A percentile compares a stretch with the other conserved stretches of the same genome.
Evolutionary conservation across 2,797 vertebrate genomes (phyloP).

Genomic region (Alauda arvensis): DNA sequence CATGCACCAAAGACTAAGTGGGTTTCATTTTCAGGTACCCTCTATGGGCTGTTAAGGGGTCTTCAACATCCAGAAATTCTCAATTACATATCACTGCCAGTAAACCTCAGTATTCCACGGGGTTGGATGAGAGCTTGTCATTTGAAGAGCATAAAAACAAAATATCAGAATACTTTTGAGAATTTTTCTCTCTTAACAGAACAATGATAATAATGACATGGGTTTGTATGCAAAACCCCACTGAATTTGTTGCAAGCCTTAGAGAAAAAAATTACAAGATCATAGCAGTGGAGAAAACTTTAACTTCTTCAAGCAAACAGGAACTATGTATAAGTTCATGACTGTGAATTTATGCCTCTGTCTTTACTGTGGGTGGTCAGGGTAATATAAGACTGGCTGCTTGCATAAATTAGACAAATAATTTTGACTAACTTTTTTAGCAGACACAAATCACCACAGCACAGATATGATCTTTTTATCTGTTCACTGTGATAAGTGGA

Average conservation of each 20-base stretch:
- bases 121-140: background rate
- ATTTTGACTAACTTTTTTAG: background rate
- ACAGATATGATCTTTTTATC: background rate
- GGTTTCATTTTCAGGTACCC: background rate
- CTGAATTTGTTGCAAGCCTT: background rate
- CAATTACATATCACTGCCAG: background rate
- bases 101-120: fast-evolving
- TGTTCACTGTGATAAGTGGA: background rate
- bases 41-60: background rate
- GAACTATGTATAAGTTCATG: background rate
- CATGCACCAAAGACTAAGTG: too few species aligned
- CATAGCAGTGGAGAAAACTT: background rate
- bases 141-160: background rate
- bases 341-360: background rate
- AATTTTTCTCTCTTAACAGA: background rate
- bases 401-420: background rate
- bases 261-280: background rate
- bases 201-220: background rate
- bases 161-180: fast-evolving
- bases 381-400: background rate
- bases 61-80: background rate
- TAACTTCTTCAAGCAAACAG: background rate
- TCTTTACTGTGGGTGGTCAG: background rate
- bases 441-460: background rate
- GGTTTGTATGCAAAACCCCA: background rate